These are phyloP conservation scores for Nestor notabilis DNA, from an alignment of 2,113 vertebrate genomes.

Conservation along the genomic window DNA sequence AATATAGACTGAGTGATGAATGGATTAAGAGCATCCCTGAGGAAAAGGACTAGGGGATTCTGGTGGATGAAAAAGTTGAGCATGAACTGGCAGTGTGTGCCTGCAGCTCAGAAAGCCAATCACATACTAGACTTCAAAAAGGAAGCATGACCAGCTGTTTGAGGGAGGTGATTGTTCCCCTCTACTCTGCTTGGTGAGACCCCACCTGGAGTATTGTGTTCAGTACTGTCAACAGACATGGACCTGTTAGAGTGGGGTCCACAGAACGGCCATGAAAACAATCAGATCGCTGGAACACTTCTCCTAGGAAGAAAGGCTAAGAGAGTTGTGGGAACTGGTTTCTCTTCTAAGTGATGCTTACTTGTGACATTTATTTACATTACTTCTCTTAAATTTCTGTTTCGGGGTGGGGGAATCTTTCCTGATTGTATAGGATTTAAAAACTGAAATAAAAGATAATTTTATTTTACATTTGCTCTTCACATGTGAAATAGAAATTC, in stretches of 20 bases:
- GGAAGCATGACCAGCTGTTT: not conserved
- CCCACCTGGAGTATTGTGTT: rapidly evolving
- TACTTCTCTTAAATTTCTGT: not conserved
- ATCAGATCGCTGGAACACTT: not conserved
- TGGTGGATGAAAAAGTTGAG: not conserved
- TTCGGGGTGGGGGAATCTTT: not conserved
- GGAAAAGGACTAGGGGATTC: not conserved
- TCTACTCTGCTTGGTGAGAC: not conserved
- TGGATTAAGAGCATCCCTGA: not conserved
- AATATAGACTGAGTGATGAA: not conserved
- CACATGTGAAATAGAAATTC: not conserved
- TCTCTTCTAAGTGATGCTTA: not conserved
- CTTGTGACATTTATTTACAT: not conserved
- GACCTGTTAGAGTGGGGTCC: not conserved
- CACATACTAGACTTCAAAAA: not conserved
- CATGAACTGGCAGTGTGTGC: not conserved
- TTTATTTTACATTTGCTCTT: not conserved
- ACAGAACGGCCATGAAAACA: not conserved
- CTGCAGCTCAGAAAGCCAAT: not conserved
- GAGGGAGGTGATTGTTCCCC: not conserved
- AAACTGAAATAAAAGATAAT: not conserved
- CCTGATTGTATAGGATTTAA: not conserved
- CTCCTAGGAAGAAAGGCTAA: not conserved
- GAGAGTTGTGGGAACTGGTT: not conserved
- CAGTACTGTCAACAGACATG: not conserved